Evolutionary conservation across 1,140 invertebrate genomes (phyloP).

Genomic region (Hycleus phaleratus): DNA sequence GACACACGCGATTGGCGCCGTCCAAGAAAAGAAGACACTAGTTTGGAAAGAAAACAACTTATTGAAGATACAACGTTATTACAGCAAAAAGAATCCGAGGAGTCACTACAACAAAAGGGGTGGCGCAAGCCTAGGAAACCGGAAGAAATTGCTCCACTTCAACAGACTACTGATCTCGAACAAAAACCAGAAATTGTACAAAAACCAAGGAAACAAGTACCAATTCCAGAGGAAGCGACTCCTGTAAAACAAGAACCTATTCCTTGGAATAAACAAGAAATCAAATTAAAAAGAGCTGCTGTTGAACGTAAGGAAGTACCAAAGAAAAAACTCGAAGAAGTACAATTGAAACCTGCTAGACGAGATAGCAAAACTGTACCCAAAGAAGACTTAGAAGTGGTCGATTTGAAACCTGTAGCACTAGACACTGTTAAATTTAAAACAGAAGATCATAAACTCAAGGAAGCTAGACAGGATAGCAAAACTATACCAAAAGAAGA

Average conservation of each 20-base stretch:
- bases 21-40: slow-evolving; percentile 15
- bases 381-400: slow-evolving; percentile 40
- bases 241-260: neutral
- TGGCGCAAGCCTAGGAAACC: slow-evolving; percentile 9
- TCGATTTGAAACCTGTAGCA: slow-evolving; percentile 38
- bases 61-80: slow-evolving; percentile 15
- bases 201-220: neutral
- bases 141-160: neutral
- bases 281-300: slow-evolving; percentile 31
- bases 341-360: slow-evolving; percentile 49
- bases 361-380: slow-evolving; percentile 31
- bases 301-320: slow-evolving; percentile 23
- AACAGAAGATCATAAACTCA: slow-evolving; percentile 33
- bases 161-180: neutral
- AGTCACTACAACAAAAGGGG: slow-evolving; percentile 19
- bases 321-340: slow-evolving; percentile 38
- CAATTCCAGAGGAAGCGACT: neutral
- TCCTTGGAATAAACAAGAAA: slow-evolving; percentile 32
- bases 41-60: slow-evolving; percentile 17
- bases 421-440: slow-evolving; percentile 36
- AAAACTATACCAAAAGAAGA: slow-evolving; percentile 34
- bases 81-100: slow-evolving; percentile 5
- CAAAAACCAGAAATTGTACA: neutral
- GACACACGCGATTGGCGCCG: slow-evolving; percentile 23
- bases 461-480: slow-evolving; percentile 38